Evolutionary conservation across 2,888 invertebrate genomes (phyloP).

Genomic region (Phania funesta): DNA sequence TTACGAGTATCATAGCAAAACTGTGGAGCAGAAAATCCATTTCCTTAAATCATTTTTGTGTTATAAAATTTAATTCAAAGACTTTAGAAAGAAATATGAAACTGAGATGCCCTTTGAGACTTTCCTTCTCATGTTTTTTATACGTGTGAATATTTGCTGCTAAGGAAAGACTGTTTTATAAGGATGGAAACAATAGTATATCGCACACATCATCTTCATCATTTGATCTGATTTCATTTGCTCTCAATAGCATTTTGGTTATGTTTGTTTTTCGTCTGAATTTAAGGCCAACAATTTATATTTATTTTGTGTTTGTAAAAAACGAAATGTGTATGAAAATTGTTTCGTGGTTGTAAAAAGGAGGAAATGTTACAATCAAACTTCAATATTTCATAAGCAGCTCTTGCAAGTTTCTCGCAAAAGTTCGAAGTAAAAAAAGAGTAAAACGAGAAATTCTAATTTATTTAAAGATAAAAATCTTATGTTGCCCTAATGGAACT

Average conservation of each 20-base stretch:
- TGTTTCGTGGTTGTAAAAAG: constrained; percentile 32
- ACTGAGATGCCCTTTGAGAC: constrained; percentile 49
- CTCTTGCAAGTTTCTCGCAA: constrained; percentile 5
- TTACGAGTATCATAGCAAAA: too few species aligned
- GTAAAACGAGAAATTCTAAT: constrained; percentile 52
- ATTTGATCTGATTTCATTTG: constrained; percentile 27
- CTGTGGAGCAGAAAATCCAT: too few species aligned
- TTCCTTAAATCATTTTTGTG: not conserved
- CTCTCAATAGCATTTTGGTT: constrained; percentile 14
- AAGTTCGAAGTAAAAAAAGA: not conserved
- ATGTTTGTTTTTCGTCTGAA: constrained; percentile 1
- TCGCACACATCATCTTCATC: constrained; percentile 20
- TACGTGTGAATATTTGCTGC: too few species aligned
- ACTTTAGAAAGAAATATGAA: constrained; percentile 15
- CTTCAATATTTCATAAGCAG: constrained; percentile 24
- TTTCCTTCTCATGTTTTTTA: too few species aligned
- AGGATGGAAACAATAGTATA: too few species aligned
- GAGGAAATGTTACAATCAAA: constrained; percentile 23
- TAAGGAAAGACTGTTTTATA: too few species aligned
- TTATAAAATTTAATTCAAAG: not conserved
- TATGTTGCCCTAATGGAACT: constrained; percentile 40
- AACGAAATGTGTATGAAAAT: constrained; percentile 29
- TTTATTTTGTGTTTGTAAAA: constrained; percentile 31
- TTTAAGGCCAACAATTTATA: constrained; percentile 41
- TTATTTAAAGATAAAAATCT: constrained; percentile 64